Conservation (phyloP, 2,797 vertebrate species). For the Pseudochromis fuscus region DNA sequence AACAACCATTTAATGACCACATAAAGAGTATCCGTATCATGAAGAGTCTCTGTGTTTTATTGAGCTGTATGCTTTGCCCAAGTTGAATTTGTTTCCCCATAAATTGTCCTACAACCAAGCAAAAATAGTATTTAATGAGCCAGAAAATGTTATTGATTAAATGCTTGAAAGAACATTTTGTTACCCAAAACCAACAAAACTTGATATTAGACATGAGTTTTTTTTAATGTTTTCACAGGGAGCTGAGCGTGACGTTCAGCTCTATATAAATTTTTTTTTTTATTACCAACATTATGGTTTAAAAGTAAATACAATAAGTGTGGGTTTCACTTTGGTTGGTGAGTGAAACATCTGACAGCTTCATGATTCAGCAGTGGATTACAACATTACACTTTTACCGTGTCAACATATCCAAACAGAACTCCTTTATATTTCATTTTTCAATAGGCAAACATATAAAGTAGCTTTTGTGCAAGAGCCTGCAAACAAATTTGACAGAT, state of each 20-base stretch:
- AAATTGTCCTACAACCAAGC: slow-evolving; percentile 25
- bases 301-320: slow-evolving; percentile 28
- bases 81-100: slow-evolving; percentile 6
- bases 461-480: not conserved
- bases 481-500: not conserved
- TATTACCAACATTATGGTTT: slow-evolving; percentile 19
- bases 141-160: slow-evolving; percentile 17
- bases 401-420: slow-evolving; percentile 4
- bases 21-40: too few species aligned
- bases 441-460: not conserved
- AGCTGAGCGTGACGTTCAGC: slow-evolving; percentile 18
- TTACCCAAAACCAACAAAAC: slow-evolving; percentile 37
- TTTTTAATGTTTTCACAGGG: slow-evolving; percentile 33
- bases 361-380: slow-evolving; percentile 21
- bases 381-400: slow-evolving; percentile 29
- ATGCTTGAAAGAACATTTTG: not conserved
- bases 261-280: slow-evolving; percentile 19
- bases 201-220: not conserved
- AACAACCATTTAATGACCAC: too few species aligned
- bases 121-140: slow-evolving; percentile 38
- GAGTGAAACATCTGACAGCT: slow-evolving; percentile 39
- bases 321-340: slow-evolving; percentile 17
- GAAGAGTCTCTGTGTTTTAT: slow-evolving; percentile 14
- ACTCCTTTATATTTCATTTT: not conserved
- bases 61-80: not conserved